Conservation (phyloP, 2,113 vertebrate genomes). For the Aegithalos caudatus region DNA sequence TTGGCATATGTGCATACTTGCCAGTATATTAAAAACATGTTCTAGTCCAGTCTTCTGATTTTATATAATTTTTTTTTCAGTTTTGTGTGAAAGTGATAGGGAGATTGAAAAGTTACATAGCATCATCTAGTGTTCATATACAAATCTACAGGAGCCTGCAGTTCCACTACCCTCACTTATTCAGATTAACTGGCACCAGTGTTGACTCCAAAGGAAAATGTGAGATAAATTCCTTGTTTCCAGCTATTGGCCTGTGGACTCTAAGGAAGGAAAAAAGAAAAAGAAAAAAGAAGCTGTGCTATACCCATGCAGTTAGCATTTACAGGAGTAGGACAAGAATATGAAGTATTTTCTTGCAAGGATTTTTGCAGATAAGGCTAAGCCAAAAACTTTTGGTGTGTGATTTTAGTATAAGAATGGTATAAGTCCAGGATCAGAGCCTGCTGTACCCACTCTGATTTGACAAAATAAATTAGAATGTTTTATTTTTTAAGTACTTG, state of each 20-base stretch:
- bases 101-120: not conserved
- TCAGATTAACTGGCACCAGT: not conserved
- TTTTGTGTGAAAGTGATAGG: not conserved
- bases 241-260: not conserved
- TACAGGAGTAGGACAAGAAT: not conserved
- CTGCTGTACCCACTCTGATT: not conserved
- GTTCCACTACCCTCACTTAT: not conserved
- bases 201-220: not conserved
- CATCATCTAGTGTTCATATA: constrained; percentile 34
- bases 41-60: not conserved
- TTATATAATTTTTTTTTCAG: not conserved
- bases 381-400: not conserved
- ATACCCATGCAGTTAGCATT: not conserved
- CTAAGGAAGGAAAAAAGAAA: not conserved
- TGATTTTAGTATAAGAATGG: not conserved
- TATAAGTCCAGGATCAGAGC: not conserved
- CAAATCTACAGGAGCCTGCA: not conserved
- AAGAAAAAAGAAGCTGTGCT: not conserved
- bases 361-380: not conserved
- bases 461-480: not conserved
- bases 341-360: not conserved
- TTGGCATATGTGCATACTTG: not conserved
- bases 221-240: not conserved
- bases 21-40: not conserved
- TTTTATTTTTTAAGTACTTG: not conserved